Conservation (phyloP, 2,113 vertebrate species). For the Drymodes brunneopygia region DNA sequence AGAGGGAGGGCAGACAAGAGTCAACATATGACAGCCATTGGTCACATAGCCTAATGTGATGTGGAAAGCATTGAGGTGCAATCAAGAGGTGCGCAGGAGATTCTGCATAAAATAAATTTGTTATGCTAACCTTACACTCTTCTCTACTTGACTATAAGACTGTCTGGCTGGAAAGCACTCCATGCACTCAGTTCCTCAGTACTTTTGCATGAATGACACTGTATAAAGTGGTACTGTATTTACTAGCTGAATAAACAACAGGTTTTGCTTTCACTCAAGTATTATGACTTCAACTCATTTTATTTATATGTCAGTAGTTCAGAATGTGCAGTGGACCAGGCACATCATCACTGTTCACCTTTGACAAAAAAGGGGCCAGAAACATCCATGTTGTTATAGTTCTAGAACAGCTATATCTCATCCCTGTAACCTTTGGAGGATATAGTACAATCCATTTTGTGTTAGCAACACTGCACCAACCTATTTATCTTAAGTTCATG, state of each 20-base stretch:
- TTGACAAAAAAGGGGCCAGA: constrained; percentile 31
- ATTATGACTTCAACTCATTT: constrained; percentile 50
- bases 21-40: neutral
- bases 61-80: neutral
- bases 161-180: neutral
- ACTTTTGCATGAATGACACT: constrained; percentile 41
- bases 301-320: constrained; percentile 55
- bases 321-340: constrained; percentile 44
- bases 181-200: neutral
- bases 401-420: constrained; percentile 28
- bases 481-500: constrained; percentile 32
- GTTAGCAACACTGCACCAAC: neutral
- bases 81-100: neutral
- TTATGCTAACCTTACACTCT: neutral
- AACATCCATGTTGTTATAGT: neutral
- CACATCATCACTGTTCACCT: constrained; percentile 53
- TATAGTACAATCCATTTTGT: constrained; percentile 32
- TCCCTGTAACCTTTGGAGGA: constrained; percentile 35
- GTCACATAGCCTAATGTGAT: neutral
- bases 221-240: constrained; percentile 27
- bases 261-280: constrained; percentile 54
- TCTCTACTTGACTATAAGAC: neutral
- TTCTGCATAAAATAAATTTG: neutral
- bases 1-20: neutral
- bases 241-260: constrained; percentile 58